Evolutionary conservation across 35 echinoderm and acorn worm genomes (phyloP), one percentile per base, ranked within the genome.

Genomic region (Patiria miniata): DNA sequence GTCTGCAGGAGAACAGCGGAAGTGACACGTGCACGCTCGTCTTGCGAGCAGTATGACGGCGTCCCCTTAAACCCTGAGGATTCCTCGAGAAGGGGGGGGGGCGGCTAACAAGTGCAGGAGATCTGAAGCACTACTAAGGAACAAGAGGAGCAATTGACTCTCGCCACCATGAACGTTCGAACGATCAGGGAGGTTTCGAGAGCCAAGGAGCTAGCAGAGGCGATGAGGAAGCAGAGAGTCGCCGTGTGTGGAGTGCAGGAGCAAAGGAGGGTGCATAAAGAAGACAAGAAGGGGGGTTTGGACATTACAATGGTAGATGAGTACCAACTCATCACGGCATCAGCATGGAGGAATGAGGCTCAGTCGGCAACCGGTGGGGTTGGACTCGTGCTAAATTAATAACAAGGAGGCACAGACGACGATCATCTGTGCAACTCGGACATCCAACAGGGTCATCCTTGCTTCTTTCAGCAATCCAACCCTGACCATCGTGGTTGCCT

Each of bases 221-320:
- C 54, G 54, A 57, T 57, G 54, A 57, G 54, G 54, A 57, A 57
- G 54, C 54, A 57, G 54, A 57, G 54, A 57, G 54, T 57, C 54
- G 53, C 54, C 54, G 54, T 57, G 1, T 57, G 54, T 8, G 54
- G 54, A 57, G 54, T 57, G 54, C 54, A 57, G 54, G 54, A 57
- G 54, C 54, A 57, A 14, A 57, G 54, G 54, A 57, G 54, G 54
- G 1, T 57, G 54, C 54, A 57, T 57, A 57, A 57, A 57, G 54
- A 57, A 57, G 54, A 1, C 54, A 57, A 57, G 54, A 57, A 57
- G 54, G 54, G n/a, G 54, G 54, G 54, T 57, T 57, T 57, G 54
- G 54, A 57, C 54, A 57, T 57, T 57, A 57, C 54, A 57, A 57
- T 57, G 54, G 54, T 57, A 57, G 54, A 57, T 57, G 54, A 57